These are phyloP conservation scores for Magallana ariakensis DNA, from an alignment of 1,140 invertebrate species.

Conservation along the genomic window DNA sequence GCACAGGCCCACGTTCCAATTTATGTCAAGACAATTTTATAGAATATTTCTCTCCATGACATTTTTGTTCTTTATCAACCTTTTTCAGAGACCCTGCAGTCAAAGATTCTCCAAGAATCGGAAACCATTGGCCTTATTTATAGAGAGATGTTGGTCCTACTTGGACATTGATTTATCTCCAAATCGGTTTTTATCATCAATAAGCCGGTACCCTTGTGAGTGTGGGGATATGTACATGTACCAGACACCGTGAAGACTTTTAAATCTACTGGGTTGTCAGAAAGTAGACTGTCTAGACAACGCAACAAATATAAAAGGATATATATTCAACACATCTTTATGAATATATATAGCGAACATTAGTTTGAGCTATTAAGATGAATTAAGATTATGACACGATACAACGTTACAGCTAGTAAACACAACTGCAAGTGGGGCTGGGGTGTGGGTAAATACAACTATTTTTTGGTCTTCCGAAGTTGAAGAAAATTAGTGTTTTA, in stretches of 20 bases:
- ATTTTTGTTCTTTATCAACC: not conserved
- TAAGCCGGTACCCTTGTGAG: not conserved
- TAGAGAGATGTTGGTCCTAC: not conserved
- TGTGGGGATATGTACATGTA: not conserved
- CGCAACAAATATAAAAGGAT: no score
- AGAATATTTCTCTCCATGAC: not conserved
- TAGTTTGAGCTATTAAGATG: no score
- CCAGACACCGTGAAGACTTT: not conserved
- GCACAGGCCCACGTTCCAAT: not conserved
- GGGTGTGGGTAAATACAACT: no score
- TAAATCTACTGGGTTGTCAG: no score
- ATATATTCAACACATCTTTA: no score
- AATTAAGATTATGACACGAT: no score
- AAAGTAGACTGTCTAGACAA: no score
- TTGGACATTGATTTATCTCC: not conserved
- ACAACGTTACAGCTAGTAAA: no score
- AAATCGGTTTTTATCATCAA: conserved; percentile 1
- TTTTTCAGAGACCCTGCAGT: not conserved
- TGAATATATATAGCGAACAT: no score
- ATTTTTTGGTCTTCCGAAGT: no score
- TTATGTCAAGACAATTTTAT: conserved; percentile 24
- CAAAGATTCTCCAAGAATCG: not conserved
- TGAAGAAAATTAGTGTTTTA: no score
- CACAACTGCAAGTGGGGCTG: no score
- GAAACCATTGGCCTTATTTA: not conserved